A percentile compares a stretch with the other conserved stretches of the same genome.
These are phyloP conservation scores for Ophioderma brevispina DNA, from an alignment of 35 echinoderm and acorn worm genomes.

Conservation along the genomic window DNA sequence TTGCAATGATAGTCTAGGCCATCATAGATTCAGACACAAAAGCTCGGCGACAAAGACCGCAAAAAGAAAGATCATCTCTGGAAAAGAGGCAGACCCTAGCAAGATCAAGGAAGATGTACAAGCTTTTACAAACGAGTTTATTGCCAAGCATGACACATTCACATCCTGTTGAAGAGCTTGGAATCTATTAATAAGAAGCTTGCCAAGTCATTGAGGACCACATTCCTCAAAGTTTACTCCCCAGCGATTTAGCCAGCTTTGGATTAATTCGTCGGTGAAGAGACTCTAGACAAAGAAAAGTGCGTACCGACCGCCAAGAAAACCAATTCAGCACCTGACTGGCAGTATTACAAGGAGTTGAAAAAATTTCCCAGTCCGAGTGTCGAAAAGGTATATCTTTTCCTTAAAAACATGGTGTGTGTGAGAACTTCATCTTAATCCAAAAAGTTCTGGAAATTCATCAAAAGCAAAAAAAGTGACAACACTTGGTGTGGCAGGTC, in stretches of 20 bases:
- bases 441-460: constrained; percentile 29
- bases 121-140: not conserved
- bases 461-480: constrained; percentile 23
- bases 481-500: too few species aligned
- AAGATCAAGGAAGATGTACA: not conserved
- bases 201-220: not conserved
- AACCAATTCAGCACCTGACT: not conserved
- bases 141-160: not conserved
- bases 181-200: not conserved
- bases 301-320: not conserved
- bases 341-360: not conserved
- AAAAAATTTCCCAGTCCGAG: not conserved
- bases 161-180: not conserved
- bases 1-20: too few species aligned
- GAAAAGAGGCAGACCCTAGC: not conserved
- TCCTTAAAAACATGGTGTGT: constrained; percentile 8
- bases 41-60: not conserved
- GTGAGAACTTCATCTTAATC: not conserved
- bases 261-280: constrained; percentile 21
- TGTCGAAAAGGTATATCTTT: constrained; percentile 3
- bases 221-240: constrained; percentile 1
- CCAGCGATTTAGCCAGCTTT: constrained; percentile 21
- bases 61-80: not conserved
- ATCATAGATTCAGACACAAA: not conserved
- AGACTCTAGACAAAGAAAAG: not conserved